Conservation (phyloP, 2,113 vertebrate species). For the Rhinopithecus roxellana region DNA sequence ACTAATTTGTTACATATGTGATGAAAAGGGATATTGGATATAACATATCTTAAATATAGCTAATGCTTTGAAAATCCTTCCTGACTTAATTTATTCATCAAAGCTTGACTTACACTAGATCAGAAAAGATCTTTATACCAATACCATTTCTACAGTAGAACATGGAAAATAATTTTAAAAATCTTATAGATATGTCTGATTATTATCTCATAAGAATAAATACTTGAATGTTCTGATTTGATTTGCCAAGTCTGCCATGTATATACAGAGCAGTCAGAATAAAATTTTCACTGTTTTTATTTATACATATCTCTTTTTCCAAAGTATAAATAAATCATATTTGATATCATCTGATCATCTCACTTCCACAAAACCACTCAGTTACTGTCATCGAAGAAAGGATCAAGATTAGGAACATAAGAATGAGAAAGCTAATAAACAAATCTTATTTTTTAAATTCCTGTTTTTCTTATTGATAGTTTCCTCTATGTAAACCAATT, state of each 20-base stretch:
- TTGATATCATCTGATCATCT: background rate
- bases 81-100: background rate
- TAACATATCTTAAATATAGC: background rate
- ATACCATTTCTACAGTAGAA: background rate
- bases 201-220: background rate
- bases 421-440: background rate
- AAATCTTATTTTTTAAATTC: background rate
- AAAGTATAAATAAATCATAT: background rate
- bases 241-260: background rate
- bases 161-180: background rate
- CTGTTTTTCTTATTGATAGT: background rate
- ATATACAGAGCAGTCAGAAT: background rate
- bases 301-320: background rate
- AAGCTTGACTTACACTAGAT: background rate
- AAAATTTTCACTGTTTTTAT: background rate
- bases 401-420: background rate
- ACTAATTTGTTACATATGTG: background rate
- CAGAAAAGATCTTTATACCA: background rate
- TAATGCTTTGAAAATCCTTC: background rate
- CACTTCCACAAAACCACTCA: background rate
- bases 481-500: background rate
- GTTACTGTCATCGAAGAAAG: background rate
- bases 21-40: background rate
- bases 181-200: background rate
- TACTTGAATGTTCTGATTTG: background rate